These are phyloP conservation scores for Ischnura elegans DNA, from an alignment of 2,888 invertebrate genomes.

Conservation along the genomic window DNA sequence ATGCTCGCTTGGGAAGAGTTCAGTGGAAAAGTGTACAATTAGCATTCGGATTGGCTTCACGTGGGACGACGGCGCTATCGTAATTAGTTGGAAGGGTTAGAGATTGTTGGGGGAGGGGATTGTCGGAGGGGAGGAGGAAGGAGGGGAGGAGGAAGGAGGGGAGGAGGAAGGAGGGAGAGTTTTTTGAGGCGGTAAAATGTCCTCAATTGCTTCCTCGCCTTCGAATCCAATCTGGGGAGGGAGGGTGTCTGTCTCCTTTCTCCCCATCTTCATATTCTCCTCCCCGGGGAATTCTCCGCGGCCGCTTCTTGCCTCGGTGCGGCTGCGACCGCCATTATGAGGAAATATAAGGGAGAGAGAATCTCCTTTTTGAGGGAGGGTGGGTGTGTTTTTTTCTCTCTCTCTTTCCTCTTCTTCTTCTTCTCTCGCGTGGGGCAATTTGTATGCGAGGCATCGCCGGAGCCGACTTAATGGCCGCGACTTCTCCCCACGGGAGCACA, in stretches of 20 bases:
- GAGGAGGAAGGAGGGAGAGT: not conserved
- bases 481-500: slow-evolving; percentile 56
- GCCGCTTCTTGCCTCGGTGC: not conserved
- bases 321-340: slow-evolving; percentile 5
- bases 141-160: too few species aligned
- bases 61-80: not conserved
- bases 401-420: too few species aligned
- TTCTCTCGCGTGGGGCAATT: not conserved
- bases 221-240: not conserved
- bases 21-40: not conserved
- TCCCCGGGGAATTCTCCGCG: not conserved
- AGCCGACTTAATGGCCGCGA: slow-evolving; percentile 63
- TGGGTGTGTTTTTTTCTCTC: not conserved
- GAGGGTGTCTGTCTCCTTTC: not conserved
- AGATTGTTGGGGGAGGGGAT: not conserved
- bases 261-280: not conserved
- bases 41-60: not conserved
- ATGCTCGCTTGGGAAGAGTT: not conserved
- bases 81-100: not conserved
- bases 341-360: not conserved
- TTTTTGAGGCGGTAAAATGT: not conserved
- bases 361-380: not conserved
- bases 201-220: not conserved
- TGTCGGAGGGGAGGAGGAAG: not conserved
- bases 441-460: slow-evolving; percentile 64